Base-by-base conservation (phyloP, 2,888 invertebrate genomes). In the Polydrusus tereticollis region DNA sequence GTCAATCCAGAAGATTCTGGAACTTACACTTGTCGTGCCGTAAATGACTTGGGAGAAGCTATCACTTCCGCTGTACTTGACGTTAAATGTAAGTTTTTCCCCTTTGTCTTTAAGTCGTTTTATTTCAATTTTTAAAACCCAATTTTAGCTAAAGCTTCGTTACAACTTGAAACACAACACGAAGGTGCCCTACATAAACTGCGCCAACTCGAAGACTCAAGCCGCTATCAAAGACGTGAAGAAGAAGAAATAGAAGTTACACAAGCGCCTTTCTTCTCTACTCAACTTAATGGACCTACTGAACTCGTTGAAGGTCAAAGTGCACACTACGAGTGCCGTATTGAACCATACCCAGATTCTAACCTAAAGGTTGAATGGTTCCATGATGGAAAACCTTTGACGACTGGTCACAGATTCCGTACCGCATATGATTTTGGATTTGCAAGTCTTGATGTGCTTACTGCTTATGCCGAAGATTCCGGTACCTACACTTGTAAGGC, bases 381-480 rank as follows among this genome's bases (percentile, higher is more conserved):
- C 87, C 96, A 96, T 81, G 96, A 98, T 84, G 96, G 95, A 57
- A 92, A 96, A 84, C 94, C 96, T 50, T 86, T 96, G 58, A 92
- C 92, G 80, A 93, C 93, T 74, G 95, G 95, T 67, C 97, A 97
- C 83, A 91, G 98, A 74, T 96, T 95, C 88, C 91, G 96, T 82
- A 97, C 97, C 57, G 93, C 96, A 57, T 95, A 94, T 82, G 98
- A 99, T 84, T 99, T 99, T 85, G 99, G 99, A 52, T 98, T 97
- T 86, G 97, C 97, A 69, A 95, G 98, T 63, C 89, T 99, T 75
- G 99, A 99, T 84, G 94, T 99, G 73, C 88, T 97, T 26, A 94
- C 96, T 45, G 97, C 97, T 1, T 96, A 97, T 81, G 93, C 94
- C 16, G 97, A 97, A 87, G 99, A 99, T 85, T 93, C 95, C 76